These are phyloP conservation scores for Clarias batrachus DNA, from an alignment of 2,113 vertebrate genomes.

Conservation along the genomic window DNA sequence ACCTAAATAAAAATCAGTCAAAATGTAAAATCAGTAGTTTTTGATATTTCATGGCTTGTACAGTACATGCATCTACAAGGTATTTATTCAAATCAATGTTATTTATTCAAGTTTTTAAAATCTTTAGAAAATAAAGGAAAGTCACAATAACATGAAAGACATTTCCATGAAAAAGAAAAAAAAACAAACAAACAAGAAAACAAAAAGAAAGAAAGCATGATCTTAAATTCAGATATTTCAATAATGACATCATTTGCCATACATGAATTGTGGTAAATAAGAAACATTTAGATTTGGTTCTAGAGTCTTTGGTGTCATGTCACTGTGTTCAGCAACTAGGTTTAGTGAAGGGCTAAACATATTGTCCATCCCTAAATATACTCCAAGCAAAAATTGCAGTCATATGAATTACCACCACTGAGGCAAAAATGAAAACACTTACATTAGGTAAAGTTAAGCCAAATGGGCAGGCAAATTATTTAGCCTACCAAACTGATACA, in stretches of 20 bases:
- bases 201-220: no score
- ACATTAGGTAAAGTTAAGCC: neutral
- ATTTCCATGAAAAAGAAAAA: neutral
- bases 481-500: neutral
- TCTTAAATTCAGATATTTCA: neutral
- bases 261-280: neutral
- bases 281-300: neutral
- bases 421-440: neutral
- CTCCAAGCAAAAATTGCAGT: conserved; percentile 9
- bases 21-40: neutral
- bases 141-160: neutral
- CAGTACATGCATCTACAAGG: neutral
- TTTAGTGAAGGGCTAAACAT: conserved; percentile 64
- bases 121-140: neutral
- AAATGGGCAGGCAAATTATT: neutral
- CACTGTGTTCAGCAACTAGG: conserved; percentile 42
- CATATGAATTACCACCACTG: neutral
- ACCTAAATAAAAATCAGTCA: neutral
- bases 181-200: neutral
- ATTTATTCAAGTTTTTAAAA: neutral
- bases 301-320: neutral
- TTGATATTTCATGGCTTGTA: neutral
- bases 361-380: conserved; percentile 52
- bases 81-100: neutral
- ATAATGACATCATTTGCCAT: neutral